Evolutionary conservation across 2,888 invertebrate species (phyloP), one percentile per base, ranked within the genome.

Genomic region (Cotesia congregata): DNA sequence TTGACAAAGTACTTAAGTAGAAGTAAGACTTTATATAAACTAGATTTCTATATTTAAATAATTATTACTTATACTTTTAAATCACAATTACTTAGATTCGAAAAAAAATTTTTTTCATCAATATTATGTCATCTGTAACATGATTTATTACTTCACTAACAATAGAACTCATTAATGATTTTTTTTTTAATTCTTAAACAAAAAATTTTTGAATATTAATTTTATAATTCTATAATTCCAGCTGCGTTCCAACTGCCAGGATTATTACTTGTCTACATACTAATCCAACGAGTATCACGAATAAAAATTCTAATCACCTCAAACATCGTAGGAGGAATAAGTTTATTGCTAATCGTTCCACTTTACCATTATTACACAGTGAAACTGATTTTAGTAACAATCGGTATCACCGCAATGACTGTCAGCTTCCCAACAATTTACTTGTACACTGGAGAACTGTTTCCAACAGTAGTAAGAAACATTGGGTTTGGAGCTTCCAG

Each of bases 381-480:
- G 41, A 91, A 92, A 79, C 90, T 94, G 1, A 90, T 91, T 6
- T 91, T 96, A 59, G 95, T 95, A 30, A 93, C 94, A 78, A 85
- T 94, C 50, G 96, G 96, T 0, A 93, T 97, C 75, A 94, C 95
- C 84, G 96, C 96, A 9, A 93, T 96, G 89, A 94, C 96, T 17
- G 92, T 96, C 72, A 93, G 94, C 6, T 98, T 97, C 86, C 95
- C 96, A 3, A 95, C 95, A 1, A 94, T 96, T 6, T 98, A 97
- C 87, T 92, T 97, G 6, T 97, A 95, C 88, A 95, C 95, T 0
- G 95, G 96, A 0, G 98, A 98, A 90, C 90, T 96, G 15, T 97
- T 96, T 87, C 97, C 98, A 0, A 98, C 98, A 0, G 95, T 97
- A 5, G 94, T 97, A 0, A 92, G 98, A 71, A 97, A 97, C 86